Conservation (phyloP, 2,888 invertebrate genomes). For the Idaea biselata region DNA sequence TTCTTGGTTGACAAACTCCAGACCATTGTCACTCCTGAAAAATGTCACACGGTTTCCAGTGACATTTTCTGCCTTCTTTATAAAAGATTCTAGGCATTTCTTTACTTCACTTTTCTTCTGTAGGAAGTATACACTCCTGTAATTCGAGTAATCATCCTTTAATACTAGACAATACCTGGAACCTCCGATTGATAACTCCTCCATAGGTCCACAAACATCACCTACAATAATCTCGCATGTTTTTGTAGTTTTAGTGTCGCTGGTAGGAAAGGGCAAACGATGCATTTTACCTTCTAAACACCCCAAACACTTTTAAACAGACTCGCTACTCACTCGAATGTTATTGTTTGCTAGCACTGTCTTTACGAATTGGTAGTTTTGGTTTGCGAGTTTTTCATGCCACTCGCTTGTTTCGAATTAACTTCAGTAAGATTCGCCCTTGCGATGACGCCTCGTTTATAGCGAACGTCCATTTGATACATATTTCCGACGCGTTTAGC, state of each 20-base stretch:
- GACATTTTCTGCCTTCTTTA: constrained; percentile 31
- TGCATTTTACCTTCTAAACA: constrained; percentile 30
- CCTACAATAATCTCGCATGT: constrained; percentile 31
- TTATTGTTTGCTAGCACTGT: constrained; percentile 23
- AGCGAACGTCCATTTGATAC: constrained; percentile 26
- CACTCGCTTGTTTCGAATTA: constrained; percentile 19
- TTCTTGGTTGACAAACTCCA: constrained; percentile 35
- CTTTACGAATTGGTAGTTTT: constrained; percentile 23
- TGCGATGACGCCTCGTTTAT: constrained; percentile 10
- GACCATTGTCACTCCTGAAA: constrained; percentile 37
- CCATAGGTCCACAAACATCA: constrained; percentile 31
- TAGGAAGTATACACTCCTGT: constrained; percentile 17
- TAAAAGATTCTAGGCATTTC: constrained; percentile 20
- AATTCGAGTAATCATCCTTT: constrained; percentile 33
- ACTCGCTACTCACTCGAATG: constrained; percentile 17
- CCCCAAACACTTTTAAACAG: constrained; percentile 17
- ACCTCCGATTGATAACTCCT: constrained; percentile 26
- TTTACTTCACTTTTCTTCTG: constrained; percentile 21
- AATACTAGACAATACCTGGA: constrained; percentile 29
- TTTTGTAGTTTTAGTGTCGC: constrained; percentile 22
- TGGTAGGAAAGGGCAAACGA: constrained; percentile 20
- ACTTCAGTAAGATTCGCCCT: constrained; percentile 13
- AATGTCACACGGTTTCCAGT: constrained; percentile 31
- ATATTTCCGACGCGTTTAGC: constrained; percentile 24
- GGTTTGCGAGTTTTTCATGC: constrained; percentile 27